Evolutionary conservation across 2,888 invertebrate genomes (phyloP), one percentile per base, ranked within the genome.

Genomic region (Apamea epomidion): DNA sequence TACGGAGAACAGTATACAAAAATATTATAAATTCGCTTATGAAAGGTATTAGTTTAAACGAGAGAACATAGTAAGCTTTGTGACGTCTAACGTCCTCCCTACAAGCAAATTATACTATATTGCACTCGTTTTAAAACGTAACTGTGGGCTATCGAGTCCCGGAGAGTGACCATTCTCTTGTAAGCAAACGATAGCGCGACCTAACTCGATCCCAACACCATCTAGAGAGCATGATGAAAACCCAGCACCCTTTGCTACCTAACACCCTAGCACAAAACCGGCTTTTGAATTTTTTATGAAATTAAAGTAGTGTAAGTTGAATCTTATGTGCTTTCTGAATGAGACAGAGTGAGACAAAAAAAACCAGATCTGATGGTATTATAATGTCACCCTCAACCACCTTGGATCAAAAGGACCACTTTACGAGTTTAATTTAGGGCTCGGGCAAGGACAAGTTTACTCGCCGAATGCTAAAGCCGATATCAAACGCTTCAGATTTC

Each of bases 161-260:
- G n/a, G n/a, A n/a, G n/a, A n/a, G n/a, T n/a, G n/a, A n/a, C n/a
- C n/a, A n/a, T n/a, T n/a, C n/a, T n/a, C n/a, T n/a, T n/a, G n/a
- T n/a, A n/a, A 58, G 10, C 25, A 58, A 58, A 58, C 58, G 10
- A 58, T 58, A 58, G 58, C 25, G 58, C 0, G 25, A 58, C 25
- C 25, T 58, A 58, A 25, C 4, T 58, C 58, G 25, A 58, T 58
- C 58, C 25, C 58, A 58, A 58, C 58, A 25, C 58, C 76, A 82
- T 82, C 82, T 82, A 78, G 79, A 25, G 54, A 54, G 3, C 54
- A 0, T 25, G 7, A 21, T 32, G 21, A 5, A 65, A 21, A 32
- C 12, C 12, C n/a, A n/a, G 37, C 32, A 65, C 12, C 32, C 21
- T 32, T 12, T 21, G 10, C 18, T 18, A 18, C 29, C 4, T 29